Evolutionary conservation across 2,888 invertebrate species (phyloP).

Genomic region (Orthosia gothica): DNA sequence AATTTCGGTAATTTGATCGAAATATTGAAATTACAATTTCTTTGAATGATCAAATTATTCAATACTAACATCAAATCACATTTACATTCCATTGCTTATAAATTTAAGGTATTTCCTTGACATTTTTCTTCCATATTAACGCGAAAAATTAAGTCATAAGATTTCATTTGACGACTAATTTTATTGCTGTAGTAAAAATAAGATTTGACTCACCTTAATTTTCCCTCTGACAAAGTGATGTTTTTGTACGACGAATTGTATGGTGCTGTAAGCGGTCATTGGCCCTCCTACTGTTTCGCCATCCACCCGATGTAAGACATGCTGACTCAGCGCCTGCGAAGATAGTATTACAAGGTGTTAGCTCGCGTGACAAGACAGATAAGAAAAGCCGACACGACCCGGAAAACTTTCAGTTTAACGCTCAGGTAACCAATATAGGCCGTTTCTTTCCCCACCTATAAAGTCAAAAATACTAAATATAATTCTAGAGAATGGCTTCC

Average conservation of each 20-base stretch:
- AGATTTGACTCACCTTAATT: conserved; percentile 71
- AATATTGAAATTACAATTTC: not conserved
- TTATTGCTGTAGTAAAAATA: conserved; percentile 28
- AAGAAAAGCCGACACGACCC: conserved; percentile 44
- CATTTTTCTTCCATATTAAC: not conserved
- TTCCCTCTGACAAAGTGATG: conserved; percentile 86
- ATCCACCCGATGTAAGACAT: conserved; percentile 86
- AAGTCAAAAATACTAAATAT: conserved; percentile 33
- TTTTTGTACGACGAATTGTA: conserved; percentile 86
- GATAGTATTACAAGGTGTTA: conserved; percentile 61
- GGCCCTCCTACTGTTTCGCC: conserved; percentile 80
- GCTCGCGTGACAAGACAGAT: conserved; percentile 63
- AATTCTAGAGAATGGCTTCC: conserved; percentile 19
- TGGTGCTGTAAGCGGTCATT: conserved; percentile 87
- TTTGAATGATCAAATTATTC: conserved; percentile 1
- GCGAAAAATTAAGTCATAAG: conserved; percentile 36
- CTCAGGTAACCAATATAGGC: conserved; percentile 55
- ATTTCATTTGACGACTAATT: conserved; percentile 36
- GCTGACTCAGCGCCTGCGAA: conserved; percentile 84
- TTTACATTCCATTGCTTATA: conserved; percentile 28
- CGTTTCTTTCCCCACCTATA: conserved; percentile 30
- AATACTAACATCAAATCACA: conserved; percentile 3
- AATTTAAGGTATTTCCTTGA: not conserved
- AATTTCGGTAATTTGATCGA: no score
- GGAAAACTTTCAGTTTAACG: conserved; percentile 53